Evolutionary conservation across 2,113 vertebrate genomes (phyloP).

Genomic region (Chaenogobius annularis): DNA sequence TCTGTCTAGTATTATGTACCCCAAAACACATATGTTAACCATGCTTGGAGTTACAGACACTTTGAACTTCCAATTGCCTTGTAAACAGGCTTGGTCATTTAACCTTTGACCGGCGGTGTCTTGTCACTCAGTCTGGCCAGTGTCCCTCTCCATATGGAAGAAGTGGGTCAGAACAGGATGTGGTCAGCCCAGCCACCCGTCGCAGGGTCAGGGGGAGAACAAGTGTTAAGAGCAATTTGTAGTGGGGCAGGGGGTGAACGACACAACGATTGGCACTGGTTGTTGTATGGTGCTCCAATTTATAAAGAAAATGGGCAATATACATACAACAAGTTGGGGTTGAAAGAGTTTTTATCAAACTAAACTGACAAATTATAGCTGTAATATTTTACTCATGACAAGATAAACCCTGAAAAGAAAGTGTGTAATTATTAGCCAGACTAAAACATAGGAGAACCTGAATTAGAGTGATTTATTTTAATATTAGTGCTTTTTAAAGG

Average conservation of each 20-base stretch:
- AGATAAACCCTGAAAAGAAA: no score
- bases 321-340: no score
- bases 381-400: no score
- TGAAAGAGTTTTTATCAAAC: no score
- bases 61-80: conserved; percentile 51
- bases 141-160: conserved; percentile 50
- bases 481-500: neutral
- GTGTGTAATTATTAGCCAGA: neutral
- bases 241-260: conserved; percentile 36
- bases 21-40: neutral
- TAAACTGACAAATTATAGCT: no score
- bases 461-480: neutral
- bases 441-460: neutral
- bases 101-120: conserved; percentile 67
- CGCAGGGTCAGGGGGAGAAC: conserved; percentile 27
- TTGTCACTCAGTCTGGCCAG: conserved; percentile 25
- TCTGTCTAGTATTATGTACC: neutral
- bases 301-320: neutral
- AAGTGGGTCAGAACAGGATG: conserved; percentile 64
- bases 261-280: conserved; percentile 38
- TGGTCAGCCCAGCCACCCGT: conserved; percentile 33
- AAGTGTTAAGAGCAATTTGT: conserved; percentile 48
- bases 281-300: neutral
- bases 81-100: conserved; percentile 75
- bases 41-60: conserved; percentile 16